These are phyloP conservation scores for Aphodius granarius DNA, from an alignment of 2,888 invertebrate genomes.

Conservation along the genomic window DNA sequence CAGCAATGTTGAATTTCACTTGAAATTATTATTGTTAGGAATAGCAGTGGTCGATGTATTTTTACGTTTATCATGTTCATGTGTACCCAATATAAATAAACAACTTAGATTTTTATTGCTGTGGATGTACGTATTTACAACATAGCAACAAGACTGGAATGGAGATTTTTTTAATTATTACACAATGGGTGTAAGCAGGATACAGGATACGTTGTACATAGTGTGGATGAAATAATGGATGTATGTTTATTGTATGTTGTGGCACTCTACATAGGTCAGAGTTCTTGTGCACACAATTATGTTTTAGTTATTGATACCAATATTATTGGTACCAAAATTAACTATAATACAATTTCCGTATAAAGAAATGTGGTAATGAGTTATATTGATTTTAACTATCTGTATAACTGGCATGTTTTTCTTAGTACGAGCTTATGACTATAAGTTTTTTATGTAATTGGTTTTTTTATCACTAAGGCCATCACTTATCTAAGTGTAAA, in stretches of 20 bases:
- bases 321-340: too few species aligned
- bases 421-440: too few species aligned
- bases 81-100: neutral
- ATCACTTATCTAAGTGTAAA: too few species aligned
- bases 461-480: too few species aligned
- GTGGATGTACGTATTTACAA: neutral
- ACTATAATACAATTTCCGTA: too few species aligned
- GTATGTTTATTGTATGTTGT: neutral
- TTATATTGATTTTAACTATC: too few species aligned
- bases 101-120: neutral
- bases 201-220: neutral
- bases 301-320: too few species aligned
- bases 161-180: neutral
- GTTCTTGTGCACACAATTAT: too few species aligned
- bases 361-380: too few species aligned
- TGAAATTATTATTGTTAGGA: neutral
- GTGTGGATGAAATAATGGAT: too few species aligned
- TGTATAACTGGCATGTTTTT: too few species aligned
- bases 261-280: neutral
- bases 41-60: neutral
- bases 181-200: neutral
- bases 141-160: neutral
- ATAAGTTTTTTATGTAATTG: too few species aligned
- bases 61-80: neutral
- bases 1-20: neutral